A percentile compares a stretch with the other conserved stretches of the same genome.
Evolutionary conservation across 2,797 vertebrate species (phyloP).

Genomic region (Cuculus canorus): DNA sequence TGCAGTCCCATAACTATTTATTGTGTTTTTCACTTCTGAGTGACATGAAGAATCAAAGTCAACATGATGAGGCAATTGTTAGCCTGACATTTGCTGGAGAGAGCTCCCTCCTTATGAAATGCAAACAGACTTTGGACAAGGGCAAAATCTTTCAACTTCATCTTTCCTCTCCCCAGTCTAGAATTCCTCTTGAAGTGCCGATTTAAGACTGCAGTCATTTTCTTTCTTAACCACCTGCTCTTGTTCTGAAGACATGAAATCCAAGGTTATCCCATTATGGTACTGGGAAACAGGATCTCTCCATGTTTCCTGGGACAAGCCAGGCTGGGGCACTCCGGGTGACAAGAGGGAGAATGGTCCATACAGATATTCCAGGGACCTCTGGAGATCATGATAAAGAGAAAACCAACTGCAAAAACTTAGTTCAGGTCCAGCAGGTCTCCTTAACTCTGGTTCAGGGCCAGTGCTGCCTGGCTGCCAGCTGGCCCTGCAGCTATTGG

Average conservation of each 20-base stretch:
- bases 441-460: constrained; percentile 12
- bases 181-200: background rate
- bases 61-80: background rate
- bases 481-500: background rate
- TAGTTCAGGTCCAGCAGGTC: background rate
- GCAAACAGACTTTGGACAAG: background rate
- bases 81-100: background rate
- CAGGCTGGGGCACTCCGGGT: background rate
- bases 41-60: background rate
- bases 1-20: background rate
- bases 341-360: background rate
- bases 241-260: background rate
- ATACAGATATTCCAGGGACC: background rate
- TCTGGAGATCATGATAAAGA: constrained; percentile 9
- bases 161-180: background rate
- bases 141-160: background rate
- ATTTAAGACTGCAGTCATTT: background rate
- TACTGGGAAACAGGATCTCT: background rate
- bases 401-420: background rate
- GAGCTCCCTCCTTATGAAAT: background rate
- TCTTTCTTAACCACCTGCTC: background rate
- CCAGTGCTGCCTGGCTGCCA: background rate
- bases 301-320: background rate
- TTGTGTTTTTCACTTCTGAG: background rate
- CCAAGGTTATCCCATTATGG: background rate